phyloP scores from a whole-genome alignment of 2,888 invertebrate genomes.

The Encarsia formosa region DNA sequence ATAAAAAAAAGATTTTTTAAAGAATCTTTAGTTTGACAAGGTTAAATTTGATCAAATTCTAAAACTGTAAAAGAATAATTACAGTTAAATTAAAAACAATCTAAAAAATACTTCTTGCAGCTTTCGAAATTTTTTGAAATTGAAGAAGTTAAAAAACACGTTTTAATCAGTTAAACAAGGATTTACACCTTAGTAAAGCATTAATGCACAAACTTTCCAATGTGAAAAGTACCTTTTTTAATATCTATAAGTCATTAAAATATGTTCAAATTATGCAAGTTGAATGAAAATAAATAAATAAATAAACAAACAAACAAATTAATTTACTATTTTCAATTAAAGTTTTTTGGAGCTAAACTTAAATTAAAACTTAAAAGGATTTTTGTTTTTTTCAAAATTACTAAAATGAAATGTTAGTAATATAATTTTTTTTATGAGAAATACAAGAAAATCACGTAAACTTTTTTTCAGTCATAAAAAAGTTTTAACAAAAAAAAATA shows the following conservation, averaged over 20 bases:
- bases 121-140: no score
- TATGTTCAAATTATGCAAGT: conserved; percentile 19
- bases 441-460: no score
- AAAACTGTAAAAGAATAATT: no score
- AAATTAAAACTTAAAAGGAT: background rate
- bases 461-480: no score
- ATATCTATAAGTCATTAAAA: conserved; percentile 14
- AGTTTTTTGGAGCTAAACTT: background rate
- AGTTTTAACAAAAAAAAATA: no score
- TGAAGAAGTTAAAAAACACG: no score
- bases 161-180: conserved; percentile 2
- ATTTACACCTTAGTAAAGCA: conserved; percentile 18
- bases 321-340: conserved; percentile 17
- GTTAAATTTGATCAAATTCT: no score
- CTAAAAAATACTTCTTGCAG: no score
- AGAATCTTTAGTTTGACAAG: conserved; percentile 11
- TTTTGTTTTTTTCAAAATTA: background rate
- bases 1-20: conserved; percentile 3
- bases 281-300: no score
- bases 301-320: conserved; percentile 14
- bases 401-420: no score
- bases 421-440: no score
- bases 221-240: conserved; percentile 17
- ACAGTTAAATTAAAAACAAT: no score
- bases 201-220: conserved; percentile 12